Percentiles rank a stretch among this genome's conserved stretches.
Conservation (phyloP, 2,797 vertebrate species). For the Antennarius maculatus region DNA sequence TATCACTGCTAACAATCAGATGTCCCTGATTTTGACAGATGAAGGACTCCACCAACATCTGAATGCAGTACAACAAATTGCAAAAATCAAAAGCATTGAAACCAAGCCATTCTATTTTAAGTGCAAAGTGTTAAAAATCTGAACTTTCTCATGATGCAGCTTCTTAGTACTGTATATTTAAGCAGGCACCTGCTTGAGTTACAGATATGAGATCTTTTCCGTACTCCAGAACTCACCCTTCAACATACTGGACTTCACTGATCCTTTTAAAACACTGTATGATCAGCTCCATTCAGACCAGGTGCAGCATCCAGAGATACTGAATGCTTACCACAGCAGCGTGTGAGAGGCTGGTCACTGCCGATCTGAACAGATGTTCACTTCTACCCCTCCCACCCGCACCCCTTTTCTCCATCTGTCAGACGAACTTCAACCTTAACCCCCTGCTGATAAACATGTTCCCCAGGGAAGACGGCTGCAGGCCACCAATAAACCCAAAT, state of each 20-base stretch:
- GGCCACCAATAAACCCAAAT: constrained; percentile 20
- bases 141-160: no score
- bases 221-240: not conserved
- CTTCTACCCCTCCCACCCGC: not conserved
- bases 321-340: constrained; percentile 35
- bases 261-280: constrained; percentile 18
- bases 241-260: not conserved
- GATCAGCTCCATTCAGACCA: constrained; percentile 12
- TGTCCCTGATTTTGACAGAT: no score
- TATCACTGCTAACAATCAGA: no score
- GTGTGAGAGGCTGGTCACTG: constrained; percentile 32
- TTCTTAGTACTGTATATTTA: no score
- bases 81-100: not conserved
- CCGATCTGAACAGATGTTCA: constrained; percentile 66
- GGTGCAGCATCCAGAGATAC: constrained; percentile 34
- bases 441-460: constrained; percentile 55
- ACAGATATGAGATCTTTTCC: not conserved
- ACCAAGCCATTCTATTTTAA: no score
- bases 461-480: constrained; percentile 64
- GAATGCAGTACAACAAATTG: not conserved
- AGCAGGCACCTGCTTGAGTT: no score
- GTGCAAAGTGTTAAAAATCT: no score
- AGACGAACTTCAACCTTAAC: constrained; percentile 24
- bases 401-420: constrained; percentile 37
- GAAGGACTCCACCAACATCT: not conserved